Evolutionary conservation across 2,113 vertebrate species (phyloP).

Genomic region (Zosterops lateralis): DNA sequence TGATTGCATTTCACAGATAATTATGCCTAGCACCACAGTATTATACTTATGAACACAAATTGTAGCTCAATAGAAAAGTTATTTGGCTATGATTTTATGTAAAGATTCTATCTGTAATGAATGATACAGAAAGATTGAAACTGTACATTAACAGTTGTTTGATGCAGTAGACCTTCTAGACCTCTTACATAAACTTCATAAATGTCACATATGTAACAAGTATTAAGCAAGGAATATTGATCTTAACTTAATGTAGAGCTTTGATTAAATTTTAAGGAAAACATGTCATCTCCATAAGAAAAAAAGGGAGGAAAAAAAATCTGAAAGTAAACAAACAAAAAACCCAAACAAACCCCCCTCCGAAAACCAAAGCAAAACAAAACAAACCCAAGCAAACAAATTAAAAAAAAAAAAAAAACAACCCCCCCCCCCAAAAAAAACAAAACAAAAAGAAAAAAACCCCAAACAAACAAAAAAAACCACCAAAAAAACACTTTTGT

Average conservation of each 20-base stretch:
- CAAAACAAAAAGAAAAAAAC: no score
- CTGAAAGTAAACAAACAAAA: not conserved
- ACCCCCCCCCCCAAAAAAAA: no score
- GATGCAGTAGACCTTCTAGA: not conserved
- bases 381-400: not conserved
- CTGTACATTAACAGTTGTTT: not conserved
- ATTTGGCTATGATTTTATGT: not conserved
- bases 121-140: not conserved
- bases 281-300: not conserved
- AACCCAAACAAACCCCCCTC: not conserved
- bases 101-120: not conserved
- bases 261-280: not conserved
- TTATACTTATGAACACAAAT: not conserved
- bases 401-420: no score
- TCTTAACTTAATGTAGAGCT: not conserved
- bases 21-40: not conserved
- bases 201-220: not conserved
- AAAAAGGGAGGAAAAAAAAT: fast-evolving
- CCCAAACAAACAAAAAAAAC: not conserved
- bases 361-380: not conserved
- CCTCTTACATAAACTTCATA: not conserved
- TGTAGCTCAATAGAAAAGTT: not conserved
- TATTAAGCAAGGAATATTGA: not conserved
- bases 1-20: not conserved
- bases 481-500: not conserved